phyloP scores from a whole-genome alignment of 2,888 invertebrate genomes.

The Sinelater perroti region DNA sequence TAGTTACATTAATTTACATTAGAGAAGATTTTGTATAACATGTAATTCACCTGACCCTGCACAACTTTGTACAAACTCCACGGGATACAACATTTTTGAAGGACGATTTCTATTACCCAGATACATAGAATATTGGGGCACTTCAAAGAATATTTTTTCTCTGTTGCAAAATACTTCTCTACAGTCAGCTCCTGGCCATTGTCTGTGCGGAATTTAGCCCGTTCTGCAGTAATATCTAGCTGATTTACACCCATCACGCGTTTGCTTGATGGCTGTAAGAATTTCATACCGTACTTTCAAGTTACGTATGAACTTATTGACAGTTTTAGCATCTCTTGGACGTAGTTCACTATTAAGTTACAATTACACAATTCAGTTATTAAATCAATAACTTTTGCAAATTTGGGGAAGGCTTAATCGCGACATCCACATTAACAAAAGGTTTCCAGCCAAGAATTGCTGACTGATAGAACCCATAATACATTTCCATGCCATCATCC shows the following conservation, averaged over 20 bases:
- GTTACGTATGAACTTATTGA: conserved; percentile 26
- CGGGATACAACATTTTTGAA: conserved; percentile 80
- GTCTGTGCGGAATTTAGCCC: conserved; percentile 56
- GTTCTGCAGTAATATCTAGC: conserved; percentile 53
- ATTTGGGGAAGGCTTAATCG: conserved; percentile 79
- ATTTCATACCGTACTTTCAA: conserved; percentile 62
- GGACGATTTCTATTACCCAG: conserved; percentile 69
- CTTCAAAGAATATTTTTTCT: conserved; percentile 58
- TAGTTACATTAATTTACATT: conserved; percentile 62
- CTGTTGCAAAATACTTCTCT: conserved; percentile 58
- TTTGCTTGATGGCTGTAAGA: conserved; percentile 57
- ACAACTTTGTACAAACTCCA: conserved; percentile 85
- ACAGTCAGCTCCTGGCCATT: conserved; percentile 59
- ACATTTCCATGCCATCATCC: conserved; percentile 87
- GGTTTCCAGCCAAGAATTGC: conserved; percentile 89
- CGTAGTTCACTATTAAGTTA: conserved; percentile 38
- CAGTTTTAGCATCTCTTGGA: conserved; percentile 1
- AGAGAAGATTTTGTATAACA: too few relatives aligned
- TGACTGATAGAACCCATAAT: conserved; percentile 93
- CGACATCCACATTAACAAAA: conserved; percentile 90
- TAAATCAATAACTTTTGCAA: conserved; percentile 63
- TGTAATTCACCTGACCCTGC: conserved; percentile 72
- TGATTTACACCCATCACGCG: conserved; percentile 63
- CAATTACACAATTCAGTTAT: conserved; percentile 43
- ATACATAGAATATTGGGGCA: conserved; percentile 83